Conservation (phyloP, 2,797 vertebrate genomes). For the Buphagus erythrorhynchus region DNA sequence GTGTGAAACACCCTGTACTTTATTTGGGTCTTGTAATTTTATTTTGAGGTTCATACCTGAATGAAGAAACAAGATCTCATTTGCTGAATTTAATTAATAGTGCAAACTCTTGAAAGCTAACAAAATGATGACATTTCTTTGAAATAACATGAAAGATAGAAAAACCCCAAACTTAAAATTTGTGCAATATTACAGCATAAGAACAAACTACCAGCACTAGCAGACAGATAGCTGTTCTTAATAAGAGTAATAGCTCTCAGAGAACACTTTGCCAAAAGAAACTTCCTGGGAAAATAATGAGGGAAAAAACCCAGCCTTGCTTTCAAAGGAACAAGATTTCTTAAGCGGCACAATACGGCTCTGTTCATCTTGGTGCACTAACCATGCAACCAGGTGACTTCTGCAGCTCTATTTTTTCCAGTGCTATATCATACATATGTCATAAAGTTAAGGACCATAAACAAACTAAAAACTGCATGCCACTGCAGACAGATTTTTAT, state of each 20-base stretch:
- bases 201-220: background rate
- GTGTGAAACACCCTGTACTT: background rate
- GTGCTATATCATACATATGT: background rate
- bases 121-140: background rate
- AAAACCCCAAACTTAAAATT: background rate
- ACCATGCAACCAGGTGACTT: background rate
- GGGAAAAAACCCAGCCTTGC: background rate
- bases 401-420: background rate
- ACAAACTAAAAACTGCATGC: background rate
- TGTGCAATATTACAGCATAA: background rate
- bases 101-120: background rate
- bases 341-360: background rate
- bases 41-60: background rate
- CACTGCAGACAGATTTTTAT: background rate
- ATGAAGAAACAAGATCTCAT: background rate
- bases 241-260: slow-evolving; percentile 45
- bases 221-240: slow-evolving; percentile 30
- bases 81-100: background rate
- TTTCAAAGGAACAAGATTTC: slow-evolving; percentile 28
- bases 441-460: background rate
- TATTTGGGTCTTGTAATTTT: background rate
- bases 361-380: background rate
- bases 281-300: slow-evolving; percentile 71
- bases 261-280: slow-evolving; percentile 68
- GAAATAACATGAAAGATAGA: background rate